Evolutionary conservation across 2,797 vertebrate species (phyloP), one percentile per base, ranked within the genome.

Genomic region (Trachurus trachurus): DNA sequence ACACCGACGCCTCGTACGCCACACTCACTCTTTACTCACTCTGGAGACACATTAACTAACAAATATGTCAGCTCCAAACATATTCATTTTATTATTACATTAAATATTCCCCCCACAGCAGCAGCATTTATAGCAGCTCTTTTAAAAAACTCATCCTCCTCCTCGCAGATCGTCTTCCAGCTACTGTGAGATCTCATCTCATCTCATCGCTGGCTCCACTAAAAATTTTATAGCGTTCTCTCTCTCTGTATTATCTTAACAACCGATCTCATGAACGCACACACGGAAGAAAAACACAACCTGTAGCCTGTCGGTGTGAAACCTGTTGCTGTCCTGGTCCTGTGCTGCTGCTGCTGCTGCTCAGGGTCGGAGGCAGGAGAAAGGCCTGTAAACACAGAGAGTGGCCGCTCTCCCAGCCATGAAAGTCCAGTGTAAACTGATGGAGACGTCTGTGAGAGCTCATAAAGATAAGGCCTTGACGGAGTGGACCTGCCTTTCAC

Each of bases 401-500:
- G 94, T 93, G 93, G 92, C 92, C 77, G 37, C 92, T 88, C 81
- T 86, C 93, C 87, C 44, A 84, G 96, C 66, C 94, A 96, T 96
- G 95, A 97, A 97, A 96, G 94, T 89, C 92, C 90, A 88, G 80
- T 88, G 92, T 96, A 95, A 96, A 96, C 95, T 68, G 90, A 93
- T 89, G 90, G 90, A 95, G 96, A 95, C 96, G 86, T 96, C 96
- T 96, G 95, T 95, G 93, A 96, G 96, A 95, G 90, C 95, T 95
- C 95, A 97, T 99, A 98, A 97, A 99, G 97, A 98, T 97, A 97
- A 96, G 90, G 66, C 65, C 92, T 91, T 26, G 94, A 95, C 91
- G 58, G 84, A 83, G 88, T 74, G 74, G 68, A 84, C 86, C 66
- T 80, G 84, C 90, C 88, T 93, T 93, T 94, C 90, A 88, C 92